Percentiles rank a stretch among this genome's conserved stretches.
Evolutionary conservation across 2,113 vertebrate genomes (phyloP).

Genomic region (Poeciliopsis prolifica): DNA sequence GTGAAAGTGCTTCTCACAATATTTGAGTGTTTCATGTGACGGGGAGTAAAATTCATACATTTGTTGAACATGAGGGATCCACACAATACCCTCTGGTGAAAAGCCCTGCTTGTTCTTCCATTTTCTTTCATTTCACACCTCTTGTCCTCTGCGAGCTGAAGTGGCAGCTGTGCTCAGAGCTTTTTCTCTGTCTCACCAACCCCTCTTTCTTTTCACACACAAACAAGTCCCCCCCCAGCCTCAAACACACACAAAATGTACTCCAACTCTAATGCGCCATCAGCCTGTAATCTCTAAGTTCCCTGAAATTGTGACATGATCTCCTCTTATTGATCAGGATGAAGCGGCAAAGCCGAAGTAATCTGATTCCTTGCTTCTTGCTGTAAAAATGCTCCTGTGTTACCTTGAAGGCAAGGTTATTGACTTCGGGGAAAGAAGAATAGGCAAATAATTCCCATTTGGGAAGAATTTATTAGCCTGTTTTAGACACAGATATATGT

Average conservation of each 20-base stretch:
- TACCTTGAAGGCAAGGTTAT: slow-evolving; percentile 8
- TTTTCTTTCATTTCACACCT: slow-evolving; percentile 12
- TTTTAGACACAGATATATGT: too few relatives aligned
- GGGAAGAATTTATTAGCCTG: too few relatives aligned
- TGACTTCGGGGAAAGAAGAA: background rate
- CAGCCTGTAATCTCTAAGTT: slow-evolving; percentile 10
- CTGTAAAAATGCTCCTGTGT: background rate
- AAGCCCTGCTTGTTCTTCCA: background rate
- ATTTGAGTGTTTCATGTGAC: background rate
- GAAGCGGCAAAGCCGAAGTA: slow-evolving; percentile 19
- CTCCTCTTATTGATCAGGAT: slow-evolving; percentile 33
- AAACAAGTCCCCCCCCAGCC: too few relatives aligned
- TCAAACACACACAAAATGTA: background rate
- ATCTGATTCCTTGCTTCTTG: slow-evolving; percentile 16
- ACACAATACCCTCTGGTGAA: background rate
- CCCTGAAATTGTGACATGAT: slow-evolving; percentile 24
- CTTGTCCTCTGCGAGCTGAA: background rate
- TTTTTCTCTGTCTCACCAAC: background rate
- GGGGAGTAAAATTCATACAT: background rate
- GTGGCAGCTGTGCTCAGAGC: background rate
- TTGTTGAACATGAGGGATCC: background rate
- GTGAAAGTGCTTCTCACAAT: background rate
- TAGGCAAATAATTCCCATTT: background rate
- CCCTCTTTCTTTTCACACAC: background rate
- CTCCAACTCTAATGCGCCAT: slow-evolving; percentile 9